phyloP scores from a whole-genome alignment of 2,888 invertebrate genomes.

The Brachyptera risi region DNA sequence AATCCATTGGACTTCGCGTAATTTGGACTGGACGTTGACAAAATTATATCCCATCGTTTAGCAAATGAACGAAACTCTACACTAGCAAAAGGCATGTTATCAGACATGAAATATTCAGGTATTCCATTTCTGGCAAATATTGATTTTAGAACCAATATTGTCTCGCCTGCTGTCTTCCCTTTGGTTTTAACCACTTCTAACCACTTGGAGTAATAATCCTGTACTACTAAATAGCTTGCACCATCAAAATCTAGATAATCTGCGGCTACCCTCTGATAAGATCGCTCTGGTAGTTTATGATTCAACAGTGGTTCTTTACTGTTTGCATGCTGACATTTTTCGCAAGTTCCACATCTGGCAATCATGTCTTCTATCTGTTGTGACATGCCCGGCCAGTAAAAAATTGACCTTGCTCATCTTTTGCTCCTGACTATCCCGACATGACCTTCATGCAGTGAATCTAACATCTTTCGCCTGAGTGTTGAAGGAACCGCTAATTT shows the following conservation, averaged over 20 bases:
- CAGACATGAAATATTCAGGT: constrained; percentile 31
- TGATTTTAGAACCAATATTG: too few relatives aligned
- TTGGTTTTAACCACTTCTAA: constrained; percentile 30
- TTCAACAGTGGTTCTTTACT: constrained; percentile 34
- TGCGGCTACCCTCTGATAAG: constrained; percentile 37
- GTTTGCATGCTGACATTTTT: constrained; percentile 13
- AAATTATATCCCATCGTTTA: constrained; percentile 33
- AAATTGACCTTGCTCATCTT: neutral
- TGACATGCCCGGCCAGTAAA: constrained; percentile 19
- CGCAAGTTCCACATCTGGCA: constrained; percentile 5
- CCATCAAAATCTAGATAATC: constrained; percentile 37
- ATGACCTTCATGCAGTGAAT: constrained; percentile 18
- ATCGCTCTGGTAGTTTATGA: constrained; percentile 35
- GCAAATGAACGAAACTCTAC: constrained; percentile 33
- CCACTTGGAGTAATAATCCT: constrained; percentile 37
- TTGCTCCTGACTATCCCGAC: constrained; percentile 9
- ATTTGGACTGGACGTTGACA: constrained; percentile 32
- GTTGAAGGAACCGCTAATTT: neutral
- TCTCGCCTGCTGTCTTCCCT: neutral
- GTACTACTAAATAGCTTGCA: constrained; percentile 34
- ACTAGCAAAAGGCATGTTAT: constrained; percentile 36
- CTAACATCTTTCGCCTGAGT: neutral
- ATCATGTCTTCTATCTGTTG: neutral
- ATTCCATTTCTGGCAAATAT: too few relatives aligned
- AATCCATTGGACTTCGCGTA: constrained; percentile 36